Conservation (phyloP, 2,888 invertebrate genomes). For the Ephialtes manifestator region DNA sequence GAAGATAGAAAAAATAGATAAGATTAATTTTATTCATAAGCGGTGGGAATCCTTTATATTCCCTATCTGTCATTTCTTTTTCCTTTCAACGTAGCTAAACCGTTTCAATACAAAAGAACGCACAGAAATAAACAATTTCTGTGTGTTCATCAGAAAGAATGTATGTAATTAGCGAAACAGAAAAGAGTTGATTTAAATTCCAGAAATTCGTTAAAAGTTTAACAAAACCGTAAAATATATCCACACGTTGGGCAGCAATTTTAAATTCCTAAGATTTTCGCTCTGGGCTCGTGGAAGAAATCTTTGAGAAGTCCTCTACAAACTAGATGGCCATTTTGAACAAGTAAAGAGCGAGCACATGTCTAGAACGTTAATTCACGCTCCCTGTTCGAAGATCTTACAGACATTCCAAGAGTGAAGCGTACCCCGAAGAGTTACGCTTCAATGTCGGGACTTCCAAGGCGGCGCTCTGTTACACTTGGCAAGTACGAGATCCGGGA, state of each 20-base stretch:
- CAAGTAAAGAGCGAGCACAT: slow-evolving; percentile 8
- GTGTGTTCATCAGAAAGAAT: not conserved
- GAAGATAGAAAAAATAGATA: not conserved
- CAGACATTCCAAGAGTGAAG: slow-evolving; percentile 1
- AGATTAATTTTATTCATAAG: not conserved
- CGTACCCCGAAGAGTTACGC: not conserved
- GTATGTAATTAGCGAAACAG: not conserved
- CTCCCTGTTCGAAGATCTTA: not conserved
- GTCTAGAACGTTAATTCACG: slow-evolving; percentile 19
- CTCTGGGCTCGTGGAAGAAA: not conserved
- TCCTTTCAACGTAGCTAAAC: not conserved
- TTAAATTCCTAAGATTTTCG: not conserved
- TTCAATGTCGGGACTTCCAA: slow-evolving; percentile 3
- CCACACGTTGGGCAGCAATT: slow-evolving; percentile 13
- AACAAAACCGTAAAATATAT: not conserved
- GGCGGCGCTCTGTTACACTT: not conserved
- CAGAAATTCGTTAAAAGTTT: slow-evolving; percentile 2
- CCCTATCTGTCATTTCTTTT: not conserved
- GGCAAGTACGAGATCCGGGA: slow-evolving; percentile 15
- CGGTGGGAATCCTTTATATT: not conserved
- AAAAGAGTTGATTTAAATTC: not conserved
- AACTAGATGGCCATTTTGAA: slow-evolving; percentile 9
- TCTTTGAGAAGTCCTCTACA: slow-evolving; percentile 21
- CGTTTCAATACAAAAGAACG: no score
- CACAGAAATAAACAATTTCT: no score